Evolutionary conservation across 2,888 invertebrate species (phyloP), one percentile per base, ranked within the genome.

Genomic region (Cantharis rufa): DNA sequence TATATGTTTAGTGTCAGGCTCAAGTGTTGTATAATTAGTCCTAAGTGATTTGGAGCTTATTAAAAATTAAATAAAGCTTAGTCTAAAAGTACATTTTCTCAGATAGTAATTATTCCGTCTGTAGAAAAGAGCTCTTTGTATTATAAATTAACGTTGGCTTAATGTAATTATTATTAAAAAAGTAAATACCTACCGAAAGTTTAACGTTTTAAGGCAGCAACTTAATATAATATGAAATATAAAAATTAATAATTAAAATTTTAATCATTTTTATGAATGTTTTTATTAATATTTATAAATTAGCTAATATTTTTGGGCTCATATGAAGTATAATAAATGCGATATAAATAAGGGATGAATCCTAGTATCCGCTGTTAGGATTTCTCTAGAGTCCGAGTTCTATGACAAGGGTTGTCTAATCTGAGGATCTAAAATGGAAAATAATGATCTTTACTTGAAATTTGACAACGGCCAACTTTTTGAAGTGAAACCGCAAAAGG

Each of bases 401-500:
- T 79, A 77, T 80, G 81, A 81, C 81, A 76, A 80, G 80, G 81
- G 80, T 81, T 78, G 73, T 78, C 79, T 81, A 81, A 82, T 83
- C 81, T 81, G 79, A 77, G 80, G 80, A 80, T 77, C 80, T 83
- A 82, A 83, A 84, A 84, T 83, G 84, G 83, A 83, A 84, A 84
- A 73, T 73, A 73, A 73, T 73, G 73, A 73, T 73, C 73, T 73
- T 81, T 82, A 81, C 83, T 84, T 83, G 83, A 84, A 83, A 84
- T 83, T 82, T 83, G 83, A 82, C 83, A 81, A 81, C 83, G 83
- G 84, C 84, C 83, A 83, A 83, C 82, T 76, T 82, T 83, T 84
- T 83, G 82, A 69, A 18, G 18, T 69, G 28, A 48, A 16, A 28
- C 66, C 18, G 61, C 62, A 15, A 21, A 69, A 69, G 69, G 15